Evolutionary conservation across 2,797 vertebrate species (phyloP).

Genomic region (Eulemur mongoz): DNA sequence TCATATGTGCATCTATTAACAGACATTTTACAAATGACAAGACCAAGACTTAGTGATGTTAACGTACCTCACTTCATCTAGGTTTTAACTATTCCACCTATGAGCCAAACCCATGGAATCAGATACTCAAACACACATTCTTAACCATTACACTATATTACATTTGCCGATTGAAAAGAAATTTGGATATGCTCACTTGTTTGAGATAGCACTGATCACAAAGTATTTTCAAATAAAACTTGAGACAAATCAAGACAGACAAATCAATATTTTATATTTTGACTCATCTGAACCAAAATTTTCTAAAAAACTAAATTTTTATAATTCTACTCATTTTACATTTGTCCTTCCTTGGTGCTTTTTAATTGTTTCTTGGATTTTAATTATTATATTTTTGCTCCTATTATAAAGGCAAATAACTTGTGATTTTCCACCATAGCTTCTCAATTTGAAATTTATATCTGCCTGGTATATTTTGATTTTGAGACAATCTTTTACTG

Average conservation of each 20-base stretch:
- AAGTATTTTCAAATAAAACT: neutral
- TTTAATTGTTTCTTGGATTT: neutral
- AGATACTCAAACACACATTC: neutral
- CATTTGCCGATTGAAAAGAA: neutral
- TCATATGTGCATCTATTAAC: neutral
- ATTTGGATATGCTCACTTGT: neutral
- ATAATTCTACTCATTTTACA: neutral
- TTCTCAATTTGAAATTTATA: neutral
- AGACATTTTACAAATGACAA: neutral
- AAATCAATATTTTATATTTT: slow-evolving; percentile 39
- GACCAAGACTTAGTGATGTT: neutral
- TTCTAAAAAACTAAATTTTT: neutral
- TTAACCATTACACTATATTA: neutral
- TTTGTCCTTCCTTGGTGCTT: neutral
- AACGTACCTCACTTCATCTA: neutral
- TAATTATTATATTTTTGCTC: neutral
- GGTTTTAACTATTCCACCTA: neutral
- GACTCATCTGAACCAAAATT: neutral
- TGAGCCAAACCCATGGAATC: neutral
- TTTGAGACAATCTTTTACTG: neutral
- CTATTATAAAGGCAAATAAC: neutral
- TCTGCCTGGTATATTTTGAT: neutral
- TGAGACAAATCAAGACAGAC: neutral
- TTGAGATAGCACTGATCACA: neutral
- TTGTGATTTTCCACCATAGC: neutral